Base-by-base conservation (phyloP, 2,888 invertebrate species). In the Syritta pipiens region DNA sequence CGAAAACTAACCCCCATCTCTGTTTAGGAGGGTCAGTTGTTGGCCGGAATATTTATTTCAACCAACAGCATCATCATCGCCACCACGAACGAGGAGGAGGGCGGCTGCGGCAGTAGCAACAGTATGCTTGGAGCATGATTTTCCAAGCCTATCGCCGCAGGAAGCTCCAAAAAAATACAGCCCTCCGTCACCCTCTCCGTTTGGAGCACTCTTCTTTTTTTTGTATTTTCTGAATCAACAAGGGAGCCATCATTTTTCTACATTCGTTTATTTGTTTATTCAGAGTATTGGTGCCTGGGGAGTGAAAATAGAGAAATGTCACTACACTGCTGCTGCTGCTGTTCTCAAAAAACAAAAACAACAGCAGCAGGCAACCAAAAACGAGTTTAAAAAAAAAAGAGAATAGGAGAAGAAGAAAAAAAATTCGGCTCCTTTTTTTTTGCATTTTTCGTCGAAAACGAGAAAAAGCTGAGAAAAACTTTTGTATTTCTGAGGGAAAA, bases 181-280 rank as follows among this genome's bases (percentile, higher is more conserved):
- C 19, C 19, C 30, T 6, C 42, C 6, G 5, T n/a, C 12, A 2
- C 22, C 3, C 26, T 20, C 17, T 3, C 24, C 17, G 6, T 5
- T 32, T 19, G 1, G 4, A 26, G 19, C 30, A 20, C 19, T 26
- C 20, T 22, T 24, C 14, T 24, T 4, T 28, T 20, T 44, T 22
- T 42, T 46, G 22, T 20, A 1, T 35, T 48, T 40, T 68, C n/a
- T 60, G 26, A 53, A 71, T 60, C 65, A 49, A 42, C 77, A 60
- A 71, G 77, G 71, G 77, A 77, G 55, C 65, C 71, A 77, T 77
- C 71, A 71, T 69, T 77, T 77, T 77, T 71, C 60, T 60, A 59
- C 77, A 67, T 71, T 77, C 65, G 60, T 77, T 71, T 77, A 71
- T 77, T 71, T 71, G 77, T 67, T 77, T 77, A 77, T 60, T 67